Evolutionary conservation across 2,113 vertebrate genomes (phyloP).

Genomic region (Sylvietta virens): DNA sequence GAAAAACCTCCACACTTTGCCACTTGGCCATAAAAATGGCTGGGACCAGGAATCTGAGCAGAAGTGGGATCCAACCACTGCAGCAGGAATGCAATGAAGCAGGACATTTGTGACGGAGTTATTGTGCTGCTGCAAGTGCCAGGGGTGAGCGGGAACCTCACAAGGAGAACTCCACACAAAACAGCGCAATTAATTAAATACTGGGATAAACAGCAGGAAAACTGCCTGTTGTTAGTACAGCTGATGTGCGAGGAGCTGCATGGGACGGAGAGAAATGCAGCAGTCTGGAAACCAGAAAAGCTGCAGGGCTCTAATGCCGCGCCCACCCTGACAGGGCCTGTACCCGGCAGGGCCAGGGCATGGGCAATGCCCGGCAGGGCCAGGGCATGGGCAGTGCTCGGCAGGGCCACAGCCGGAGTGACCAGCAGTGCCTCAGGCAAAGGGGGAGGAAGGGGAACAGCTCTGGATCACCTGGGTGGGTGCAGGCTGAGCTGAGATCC

Average conservation of each 20-base stretch:
- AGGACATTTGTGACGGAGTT: not conserved
- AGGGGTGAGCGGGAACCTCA: not conserved
- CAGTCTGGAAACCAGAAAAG: not conserved
- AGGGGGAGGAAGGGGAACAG: not conserved
- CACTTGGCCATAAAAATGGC: not conserved
- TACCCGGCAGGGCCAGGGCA: not conserved
- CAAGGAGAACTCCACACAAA: not conserved
- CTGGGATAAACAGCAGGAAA: not conserved
- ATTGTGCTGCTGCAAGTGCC: not conserved
- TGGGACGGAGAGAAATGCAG: not conserved
- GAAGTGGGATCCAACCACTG: not conserved
- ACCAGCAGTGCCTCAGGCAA: not conserved
- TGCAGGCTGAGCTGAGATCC: not conserved
- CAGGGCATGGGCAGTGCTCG: not conserved
- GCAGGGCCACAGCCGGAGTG: not conserved
- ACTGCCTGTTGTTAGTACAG: not conserved
- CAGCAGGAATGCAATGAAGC: not conserved
- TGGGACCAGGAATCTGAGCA: not conserved
- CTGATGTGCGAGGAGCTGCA: not conserved
- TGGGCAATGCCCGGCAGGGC: not conserved
- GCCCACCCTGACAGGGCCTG: not conserved
- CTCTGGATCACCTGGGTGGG: not conserved
- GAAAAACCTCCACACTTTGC: not conserved
- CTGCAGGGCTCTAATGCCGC: not conserved
- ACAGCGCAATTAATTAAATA: not conserved